These are phyloP conservation scores for Pseudochromis fuscus DNA, from an alignment of 2,797 vertebrate genomes.

Conservation along the genomic window DNA sequence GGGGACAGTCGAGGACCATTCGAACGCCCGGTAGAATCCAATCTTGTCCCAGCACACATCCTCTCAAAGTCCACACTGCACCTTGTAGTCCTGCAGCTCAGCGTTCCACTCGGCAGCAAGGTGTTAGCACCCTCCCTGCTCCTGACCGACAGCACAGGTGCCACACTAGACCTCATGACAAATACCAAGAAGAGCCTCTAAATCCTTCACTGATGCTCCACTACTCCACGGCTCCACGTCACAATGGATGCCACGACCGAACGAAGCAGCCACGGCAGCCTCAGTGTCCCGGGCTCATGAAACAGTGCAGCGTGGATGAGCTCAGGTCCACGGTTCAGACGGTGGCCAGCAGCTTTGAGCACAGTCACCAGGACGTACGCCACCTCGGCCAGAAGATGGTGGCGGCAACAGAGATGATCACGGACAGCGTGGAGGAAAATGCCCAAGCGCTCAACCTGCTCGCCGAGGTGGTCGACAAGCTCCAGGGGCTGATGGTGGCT, in stretches of 20 bases:
- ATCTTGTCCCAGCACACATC: neutral
- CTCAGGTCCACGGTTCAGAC: conserved; percentile 64
- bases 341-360: conserved; percentile 56
- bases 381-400: conserved; percentile 72
- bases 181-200: neutral
- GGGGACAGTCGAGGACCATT: conserved; percentile 40
- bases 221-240: neutral
- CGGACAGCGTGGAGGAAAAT: conserved; percentile 73
- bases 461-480: conserved; percentile 79
- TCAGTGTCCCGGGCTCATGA: conserved; percentile 21
- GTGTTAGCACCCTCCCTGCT: conserved; percentile 12
- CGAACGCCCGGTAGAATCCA: conserved; percentile 35
- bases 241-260: conserved; percentile 20
- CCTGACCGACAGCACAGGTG: neutral
- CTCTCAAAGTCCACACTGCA: conserved; percentile 31
- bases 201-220: neutral
- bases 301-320: conserved; percentile 70
- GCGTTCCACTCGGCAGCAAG: conserved; percentile 13
- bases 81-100: conserved; percentile 43
- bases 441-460: conserved; percentile 77
- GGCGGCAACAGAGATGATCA: conserved; percentile 64
- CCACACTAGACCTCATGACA: conserved; percentile 6
- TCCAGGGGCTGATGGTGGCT: conserved; percentile 75
- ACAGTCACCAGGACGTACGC: conserved; percentile 49
- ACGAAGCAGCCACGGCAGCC: neutral